Percentiles rank a stretch among this genome's conserved stretches.
phyloP scores from a whole-genome alignment of 2,888 invertebrate species.

The Toxonevra muliebris region DNA sequence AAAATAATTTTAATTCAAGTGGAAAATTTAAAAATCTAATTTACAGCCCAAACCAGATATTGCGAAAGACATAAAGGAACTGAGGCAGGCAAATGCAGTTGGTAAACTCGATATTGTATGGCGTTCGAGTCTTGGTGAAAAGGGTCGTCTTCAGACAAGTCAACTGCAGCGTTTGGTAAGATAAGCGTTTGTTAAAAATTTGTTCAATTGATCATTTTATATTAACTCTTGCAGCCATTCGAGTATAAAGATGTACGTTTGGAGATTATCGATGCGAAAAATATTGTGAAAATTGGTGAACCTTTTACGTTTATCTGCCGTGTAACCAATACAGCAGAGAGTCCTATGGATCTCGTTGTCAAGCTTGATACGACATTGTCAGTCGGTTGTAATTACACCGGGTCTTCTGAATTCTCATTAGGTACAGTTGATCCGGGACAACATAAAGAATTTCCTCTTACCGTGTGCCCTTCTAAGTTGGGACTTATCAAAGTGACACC shows the following conservation, averaged over 20 bases:
- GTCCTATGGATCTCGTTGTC: slow-evolving; percentile 85
- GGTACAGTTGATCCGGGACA: slow-evolving; percentile 77
- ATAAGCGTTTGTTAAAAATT: background rate
- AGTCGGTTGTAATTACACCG: slow-evolving; percentile 73
- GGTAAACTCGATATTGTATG: slow-evolving; percentile 98
- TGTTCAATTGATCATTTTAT: background rate
- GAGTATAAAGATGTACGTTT: slow-evolving; percentile 92
- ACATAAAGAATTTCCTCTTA: slow-evolving; percentile 75
- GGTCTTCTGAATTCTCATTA: slow-evolving; percentile 77
- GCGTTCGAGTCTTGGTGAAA: slow-evolving; percentile 96
- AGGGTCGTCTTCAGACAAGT: slow-evolving; percentile 95
- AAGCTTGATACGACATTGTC: slow-evolving; percentile 76
- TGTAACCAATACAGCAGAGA: slow-evolving; percentile 71
- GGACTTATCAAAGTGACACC: slow-evolving; percentile 88
- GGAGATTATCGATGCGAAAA: slow-evolving; percentile 84
- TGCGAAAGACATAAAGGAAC: slow-evolving; percentile 77
- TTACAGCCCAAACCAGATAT: slow-evolving; percentile 76
- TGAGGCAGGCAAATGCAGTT: slow-evolving; percentile 86
- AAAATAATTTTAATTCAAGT: too few species aligned
- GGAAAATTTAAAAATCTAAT: background rate
- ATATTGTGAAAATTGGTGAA: slow-evolving; percentile 82
- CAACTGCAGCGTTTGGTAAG: slow-evolving; percentile 87
- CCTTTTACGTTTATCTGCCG: slow-evolving; percentile 83
- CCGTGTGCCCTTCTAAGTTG: slow-evolving; percentile 82
- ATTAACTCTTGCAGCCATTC: slow-evolving; percentile 74